Percentiles rank a stretch among this genome's conserved stretches.
phyloP scores from a whole-genome alignment of 2,888 invertebrate species.

The Cephus spinipes region DNA sequence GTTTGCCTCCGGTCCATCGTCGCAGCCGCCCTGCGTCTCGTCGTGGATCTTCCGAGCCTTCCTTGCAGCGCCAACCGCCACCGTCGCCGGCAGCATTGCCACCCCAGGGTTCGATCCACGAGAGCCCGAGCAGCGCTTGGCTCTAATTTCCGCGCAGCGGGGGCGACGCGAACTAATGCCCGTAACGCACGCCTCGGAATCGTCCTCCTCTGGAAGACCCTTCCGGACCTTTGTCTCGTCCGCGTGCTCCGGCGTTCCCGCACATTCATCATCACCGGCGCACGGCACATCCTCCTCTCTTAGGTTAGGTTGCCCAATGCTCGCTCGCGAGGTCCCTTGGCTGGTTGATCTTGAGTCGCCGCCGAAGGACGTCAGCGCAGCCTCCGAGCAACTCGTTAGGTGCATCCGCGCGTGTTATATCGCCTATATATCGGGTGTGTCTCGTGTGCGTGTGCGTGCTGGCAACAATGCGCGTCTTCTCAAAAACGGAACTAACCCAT shows the following conservation, averaged over 20 bases:
- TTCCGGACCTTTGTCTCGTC: conserved; percentile 53
- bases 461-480: background rate
- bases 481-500: no score
- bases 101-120: no score
- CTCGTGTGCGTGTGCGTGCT: conserved; percentile 13
- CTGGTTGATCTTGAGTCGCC: background rate
- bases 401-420: conserved; percentile 14
- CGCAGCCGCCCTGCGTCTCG: conserved; percentile 4
- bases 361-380: no score
- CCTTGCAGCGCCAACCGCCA: conserved; percentile 7
- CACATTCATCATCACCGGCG: conserved; percentile 54
- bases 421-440: no score
- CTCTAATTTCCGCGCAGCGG: conserved; percentile 65
- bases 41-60: background rate
- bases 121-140: conserved; percentile 33
- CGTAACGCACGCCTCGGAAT: conserved; percentile 54
- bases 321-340: background rate
- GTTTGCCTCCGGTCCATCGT: conserved; percentile 36
- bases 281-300: conserved; percentile 13
- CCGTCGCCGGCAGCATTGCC: conserved; percentile 1
- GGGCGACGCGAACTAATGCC: conserved; percentile 64
- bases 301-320: background rate
- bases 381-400: conserved; percentile 3
- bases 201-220: background rate
- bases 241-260: conserved; percentile 60